A percentile compares a stretch with the other conserved stretches of the same genome.
phyloP scores from a whole-genome alignment of 2,888 invertebrate species.

The Ophion slaviceki region DNA sequence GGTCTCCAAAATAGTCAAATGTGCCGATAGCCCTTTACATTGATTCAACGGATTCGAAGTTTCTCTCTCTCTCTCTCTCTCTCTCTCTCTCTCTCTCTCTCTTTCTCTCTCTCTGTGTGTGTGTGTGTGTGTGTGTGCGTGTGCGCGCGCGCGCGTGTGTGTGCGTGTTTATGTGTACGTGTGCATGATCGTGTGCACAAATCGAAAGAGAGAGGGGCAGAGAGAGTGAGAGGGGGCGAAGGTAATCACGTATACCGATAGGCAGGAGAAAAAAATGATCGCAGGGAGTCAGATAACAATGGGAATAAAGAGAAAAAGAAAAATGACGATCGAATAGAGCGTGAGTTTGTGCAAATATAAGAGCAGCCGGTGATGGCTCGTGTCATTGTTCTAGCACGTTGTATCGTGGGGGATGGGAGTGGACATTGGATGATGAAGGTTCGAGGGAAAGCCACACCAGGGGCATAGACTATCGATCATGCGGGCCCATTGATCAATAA shows the following conservation, averaged over 20 bases:
- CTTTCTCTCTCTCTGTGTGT: too few relatives aligned
- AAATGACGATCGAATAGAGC: neutral
- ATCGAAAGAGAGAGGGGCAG: neutral
- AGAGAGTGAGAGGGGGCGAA: neutral
- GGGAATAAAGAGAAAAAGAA: slow-evolving; percentile 1
- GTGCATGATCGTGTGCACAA: neutral
- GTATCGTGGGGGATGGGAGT: slow-evolving; percentile 6
- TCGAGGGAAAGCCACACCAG: slow-evolving; percentile 18
- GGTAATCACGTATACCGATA: slow-evolving; percentile 25
- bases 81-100: too few relatives aligned
- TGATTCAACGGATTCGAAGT: neutral
- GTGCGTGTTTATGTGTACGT: neutral
- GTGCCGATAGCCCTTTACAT: neutral
- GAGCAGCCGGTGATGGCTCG: neutral
- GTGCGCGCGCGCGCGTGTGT: too few relatives aligned
- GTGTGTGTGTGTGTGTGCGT: too few relatives aligned
- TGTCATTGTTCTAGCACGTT: slow-evolving; percentile 26
- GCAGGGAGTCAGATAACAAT: neutral
- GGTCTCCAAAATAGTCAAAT: neutral
- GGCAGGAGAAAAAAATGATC: neutral
- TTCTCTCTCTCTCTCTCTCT: too few relatives aligned
- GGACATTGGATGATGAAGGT: slow-evolving; percentile 8
- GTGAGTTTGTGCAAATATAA: slow-evolving; percentile 31
- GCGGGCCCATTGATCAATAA: slow-evolving; percentile 53
- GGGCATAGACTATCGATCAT: slow-evolving; percentile 52